A percentile compares a stretch with the other conserved stretches of the same genome.
Conservation (phyloP, 2,888 invertebrate species). For the Xestia c-nigrum region DNA sequence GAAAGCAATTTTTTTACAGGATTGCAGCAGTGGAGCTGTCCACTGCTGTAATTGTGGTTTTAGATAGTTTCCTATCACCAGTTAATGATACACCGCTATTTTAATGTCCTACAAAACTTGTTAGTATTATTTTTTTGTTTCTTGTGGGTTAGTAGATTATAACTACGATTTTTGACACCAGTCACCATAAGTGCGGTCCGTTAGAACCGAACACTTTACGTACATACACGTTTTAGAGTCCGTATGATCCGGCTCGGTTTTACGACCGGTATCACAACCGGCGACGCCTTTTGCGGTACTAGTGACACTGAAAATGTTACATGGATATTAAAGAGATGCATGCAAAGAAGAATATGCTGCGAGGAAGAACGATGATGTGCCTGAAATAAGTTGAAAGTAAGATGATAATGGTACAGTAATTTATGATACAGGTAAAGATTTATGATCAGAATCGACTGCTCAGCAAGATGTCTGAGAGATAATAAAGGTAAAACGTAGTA, state of each 20-base stretch:
- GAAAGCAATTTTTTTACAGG: not conserved
- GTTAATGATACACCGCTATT: not conserved
- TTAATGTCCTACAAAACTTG: not conserved
- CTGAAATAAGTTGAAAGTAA: slow-evolving; percentile 43
- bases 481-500: slow-evolving; percentile 20
- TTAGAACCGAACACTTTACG: slow-evolving; percentile 77
- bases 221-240: slow-evolving; percentile 88
- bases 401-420: not conserved
- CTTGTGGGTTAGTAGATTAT: slow-evolving; percentile 3
- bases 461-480: slow-evolving; percentile 14
- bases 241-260: slow-evolving; percentile 83
- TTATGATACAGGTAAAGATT: slow-evolving; percentile 21
- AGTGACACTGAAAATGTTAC: slow-evolving; percentile 82
- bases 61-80: not conserved
- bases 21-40: no score
- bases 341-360: not conserved
- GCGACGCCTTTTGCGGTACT: slow-evolving; percentile 77
- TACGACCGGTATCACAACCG: slow-evolving; percentile 75
- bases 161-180: slow-evolving; percentile 56
- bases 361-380: not conserved
- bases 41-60: not conserved
- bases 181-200: slow-evolving; percentile 59
- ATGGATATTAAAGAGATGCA: slow-evolving; percentile 55
- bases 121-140: not conserved
- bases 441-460: slow-evolving; percentile 9